phyloP scores from a whole-genome alignment of 1,140 invertebrate genomes.

The Lethrus apterus region DNA sequence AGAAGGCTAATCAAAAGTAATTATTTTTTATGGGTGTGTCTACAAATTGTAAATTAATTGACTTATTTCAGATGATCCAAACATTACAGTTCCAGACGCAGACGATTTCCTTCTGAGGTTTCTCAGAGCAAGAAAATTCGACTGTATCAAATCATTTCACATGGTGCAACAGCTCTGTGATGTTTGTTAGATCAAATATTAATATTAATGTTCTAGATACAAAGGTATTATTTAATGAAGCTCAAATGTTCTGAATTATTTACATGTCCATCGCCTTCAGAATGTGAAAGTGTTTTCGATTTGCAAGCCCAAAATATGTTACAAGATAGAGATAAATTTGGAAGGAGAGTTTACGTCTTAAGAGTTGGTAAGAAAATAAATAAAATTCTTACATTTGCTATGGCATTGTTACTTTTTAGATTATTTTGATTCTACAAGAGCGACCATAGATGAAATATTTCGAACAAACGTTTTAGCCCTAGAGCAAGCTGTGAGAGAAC shows the following conservation, averaged over 20 bases:
- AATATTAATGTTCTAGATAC: conserved; percentile 30
- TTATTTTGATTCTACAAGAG: conserved; percentile 40
- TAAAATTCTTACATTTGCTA: neutral
- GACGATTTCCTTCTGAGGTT: conserved; percentile 51
- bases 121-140: conserved; percentile 49
- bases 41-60: conserved; percentile 12
- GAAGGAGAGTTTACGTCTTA: conserved; percentile 39
- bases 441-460: conserved; percentile 44
- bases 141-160: conserved; percentile 46
- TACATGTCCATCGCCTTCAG: conserved; percentile 35
- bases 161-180: conserved; percentile 34
- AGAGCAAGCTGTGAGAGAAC: conserved; percentile 42
- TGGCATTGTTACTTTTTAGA: conserved; percentile 31
- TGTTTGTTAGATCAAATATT: neutral
- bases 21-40: conserved; percentile 6
- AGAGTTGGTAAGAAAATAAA: conserved; percentile 38
- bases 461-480: conserved; percentile 42
- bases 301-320: conserved; percentile 42
- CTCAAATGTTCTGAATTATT: conserved; percentile 41
- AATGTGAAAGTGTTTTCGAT: conserved; percentile 35
- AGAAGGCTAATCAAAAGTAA: conserved; percentile 33
- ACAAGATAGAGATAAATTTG: conserved; percentile 35
- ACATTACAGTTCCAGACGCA: conserved; percentile 40
- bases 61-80: conserved; percentile 39
- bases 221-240: conserved; percentile 43